Conservation (phyloP, 2,888 invertebrate species). For the Norana najaformis region DNA sequence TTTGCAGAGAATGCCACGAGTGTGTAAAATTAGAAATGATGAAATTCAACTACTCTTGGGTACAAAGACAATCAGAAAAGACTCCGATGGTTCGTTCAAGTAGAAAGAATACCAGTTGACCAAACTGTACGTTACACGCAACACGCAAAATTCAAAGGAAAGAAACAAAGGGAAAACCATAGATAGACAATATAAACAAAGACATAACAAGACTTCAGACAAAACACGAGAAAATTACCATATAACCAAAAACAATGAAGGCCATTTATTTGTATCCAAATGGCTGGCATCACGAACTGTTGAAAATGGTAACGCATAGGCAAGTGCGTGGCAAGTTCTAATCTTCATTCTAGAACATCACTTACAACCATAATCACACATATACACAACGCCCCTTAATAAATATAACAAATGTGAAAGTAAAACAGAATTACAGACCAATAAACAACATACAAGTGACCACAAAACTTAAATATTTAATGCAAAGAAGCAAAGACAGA, state of each 20-base stretch:
- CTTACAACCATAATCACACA: not conserved
- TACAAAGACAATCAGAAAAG: not conserved
- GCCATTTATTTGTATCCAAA: not conserved
- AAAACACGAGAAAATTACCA: too few relatives aligned
- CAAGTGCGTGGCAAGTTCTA: not conserved
- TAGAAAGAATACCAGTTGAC: not conserved
- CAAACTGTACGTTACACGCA: not conserved
- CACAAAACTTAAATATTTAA: too few relatives aligned
- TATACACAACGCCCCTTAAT: not conserved
- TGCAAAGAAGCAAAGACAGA: not conserved
- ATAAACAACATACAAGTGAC: too few relatives aligned
- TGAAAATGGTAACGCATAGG: too few relatives aligned
- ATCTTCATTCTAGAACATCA: not conserved
- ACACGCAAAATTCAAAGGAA: not conserved
- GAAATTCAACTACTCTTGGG: not conserved
- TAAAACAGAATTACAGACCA: too few relatives aligned
- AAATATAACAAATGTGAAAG: too few relatives aligned
- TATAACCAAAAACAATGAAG: too few relatives aligned
- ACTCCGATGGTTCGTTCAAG: not conserved
- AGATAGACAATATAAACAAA: too few relatives aligned
- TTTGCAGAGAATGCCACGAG: not conserved
- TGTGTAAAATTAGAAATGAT: not conserved
- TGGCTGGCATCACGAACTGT: too few relatives aligned
- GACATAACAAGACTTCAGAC: too few relatives aligned
- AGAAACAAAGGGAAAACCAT: not conserved